Conservation (phyloP, 2,797 vertebrate species). For the Xenentodon cancila region DNA sequence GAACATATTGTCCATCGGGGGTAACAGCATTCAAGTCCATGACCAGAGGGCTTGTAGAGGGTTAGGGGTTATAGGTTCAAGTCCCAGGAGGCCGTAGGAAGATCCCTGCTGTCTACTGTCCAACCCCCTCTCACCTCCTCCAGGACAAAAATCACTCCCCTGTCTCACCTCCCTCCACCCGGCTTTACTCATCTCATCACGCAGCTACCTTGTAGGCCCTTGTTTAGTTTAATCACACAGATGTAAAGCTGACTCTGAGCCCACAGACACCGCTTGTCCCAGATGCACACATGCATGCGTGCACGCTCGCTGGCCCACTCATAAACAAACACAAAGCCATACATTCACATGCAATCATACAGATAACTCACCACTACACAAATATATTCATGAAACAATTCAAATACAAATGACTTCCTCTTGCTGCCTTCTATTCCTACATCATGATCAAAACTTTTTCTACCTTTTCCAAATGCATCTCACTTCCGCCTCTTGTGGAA, state of each 20-base stretch:
- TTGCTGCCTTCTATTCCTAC: not conserved
- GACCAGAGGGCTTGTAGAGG: conserved; percentile 72
- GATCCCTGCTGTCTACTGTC: conserved; percentile 67
- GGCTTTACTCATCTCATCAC: conserved; percentile 31
- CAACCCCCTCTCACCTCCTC: conserved; percentile 18
- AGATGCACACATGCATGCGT: conserved; percentile 25
- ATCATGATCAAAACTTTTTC: conserved; percentile 45
- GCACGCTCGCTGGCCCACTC: not conserved
- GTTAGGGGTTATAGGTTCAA: conserved; percentile 73
- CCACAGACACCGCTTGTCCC: conserved; percentile 17
- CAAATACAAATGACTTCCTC: conserved; percentile 47
- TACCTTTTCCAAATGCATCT: conserved; percentile 52
- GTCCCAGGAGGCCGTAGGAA: conserved; percentile 62
- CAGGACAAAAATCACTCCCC: conserved; percentile 45
- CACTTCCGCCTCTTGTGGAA: conserved; percentile 52
- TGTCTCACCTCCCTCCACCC: conserved; percentile 20
- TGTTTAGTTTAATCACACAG: conserved; percentile 70
- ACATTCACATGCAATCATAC: conserved; percentile 5
- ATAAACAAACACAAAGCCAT: conserved; percentile 37
- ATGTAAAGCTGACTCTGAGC: conserved; percentile 53
- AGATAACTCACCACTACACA: conserved; percentile 15
- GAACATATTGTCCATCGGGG: conserved; percentile 76
- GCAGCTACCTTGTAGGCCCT: conserved; percentile 60
- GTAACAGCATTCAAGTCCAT: conserved; percentile 77
- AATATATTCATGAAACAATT: conserved; percentile 42